Conservation (phyloP, 2,113 vertebrate genomes). For the Pipra filicauda region DNA sequence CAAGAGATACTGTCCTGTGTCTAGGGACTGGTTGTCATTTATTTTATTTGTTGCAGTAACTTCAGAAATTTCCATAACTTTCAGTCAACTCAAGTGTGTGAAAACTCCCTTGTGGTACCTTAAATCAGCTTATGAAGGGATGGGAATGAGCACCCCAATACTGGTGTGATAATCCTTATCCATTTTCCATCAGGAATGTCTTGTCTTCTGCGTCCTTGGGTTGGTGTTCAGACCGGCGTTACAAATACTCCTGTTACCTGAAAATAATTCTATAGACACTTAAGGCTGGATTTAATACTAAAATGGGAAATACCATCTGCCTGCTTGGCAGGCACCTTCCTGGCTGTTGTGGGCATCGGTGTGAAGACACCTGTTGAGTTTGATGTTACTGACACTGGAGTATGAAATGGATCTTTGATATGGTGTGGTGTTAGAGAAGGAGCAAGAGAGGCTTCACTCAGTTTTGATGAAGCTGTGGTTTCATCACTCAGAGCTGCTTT, state of each 20-base stretch:
- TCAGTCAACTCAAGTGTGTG: background rate
- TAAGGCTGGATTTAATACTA: background rate
- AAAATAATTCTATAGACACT: background rate
- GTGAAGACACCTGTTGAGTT: background rate
- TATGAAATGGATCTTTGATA: background rate
- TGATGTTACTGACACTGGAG: background rate
- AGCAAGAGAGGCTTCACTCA: background rate
- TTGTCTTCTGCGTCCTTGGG: background rate
- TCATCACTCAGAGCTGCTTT: background rate
- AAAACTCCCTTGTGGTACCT: background rate
- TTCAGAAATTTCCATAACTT: background rate
- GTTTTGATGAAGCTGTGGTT: background rate
- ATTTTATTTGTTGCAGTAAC: background rate
- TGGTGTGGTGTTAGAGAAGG: background rate
- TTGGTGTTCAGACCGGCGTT: background rate
- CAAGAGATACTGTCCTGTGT: background rate
- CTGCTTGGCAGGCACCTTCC: background rate
- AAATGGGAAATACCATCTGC: background rate
- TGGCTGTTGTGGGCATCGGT: background rate
- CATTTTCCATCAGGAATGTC: background rate
- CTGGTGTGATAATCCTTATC: fast-evolving
- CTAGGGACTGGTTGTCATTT: background rate
- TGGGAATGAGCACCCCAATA: background rate
- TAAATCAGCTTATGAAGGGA: background rate
- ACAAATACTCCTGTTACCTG: background rate